phyloP scores from a whole-genome alignment of 2,888 invertebrate genomes.

The Macrophya alboannulata region DNA sequence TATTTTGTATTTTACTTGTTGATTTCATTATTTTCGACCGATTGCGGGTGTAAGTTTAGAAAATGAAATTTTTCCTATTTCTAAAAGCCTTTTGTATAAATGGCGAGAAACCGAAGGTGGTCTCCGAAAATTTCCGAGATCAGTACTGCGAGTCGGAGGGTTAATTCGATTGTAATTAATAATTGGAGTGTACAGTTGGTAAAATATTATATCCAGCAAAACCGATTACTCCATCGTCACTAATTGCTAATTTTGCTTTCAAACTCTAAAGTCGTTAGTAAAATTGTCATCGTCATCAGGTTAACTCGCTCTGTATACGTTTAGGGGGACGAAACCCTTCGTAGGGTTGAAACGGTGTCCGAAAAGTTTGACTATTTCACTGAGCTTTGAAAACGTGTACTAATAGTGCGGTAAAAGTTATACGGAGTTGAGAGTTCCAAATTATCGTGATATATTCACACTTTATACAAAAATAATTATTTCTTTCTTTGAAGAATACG shows the following conservation, averaged over 20 bases:
- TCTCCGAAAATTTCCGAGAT: not conserved
- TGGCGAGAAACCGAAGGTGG: not conserved
- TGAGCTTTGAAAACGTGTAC: not conserved
- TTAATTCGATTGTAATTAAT: constrained; percentile 4
- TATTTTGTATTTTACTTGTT: not conserved
- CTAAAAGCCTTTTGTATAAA: not conserved
- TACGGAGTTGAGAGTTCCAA: not conserved
- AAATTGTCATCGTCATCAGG: constrained; percentile 21
- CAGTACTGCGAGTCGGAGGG: not conserved
- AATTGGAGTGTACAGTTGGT: not conserved
- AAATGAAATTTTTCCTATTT: not conserved
- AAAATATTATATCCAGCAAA: constrained; percentile 2
- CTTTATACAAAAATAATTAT: not conserved
- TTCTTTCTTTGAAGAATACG: not conserved
- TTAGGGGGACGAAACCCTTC: not conserved
- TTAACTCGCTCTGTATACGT: not conserved
- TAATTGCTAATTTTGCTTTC: constrained; percentile 33
- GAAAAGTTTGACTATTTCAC: not conserved
- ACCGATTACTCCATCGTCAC: constrained; percentile 23
- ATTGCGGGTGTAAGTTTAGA: not conserved
- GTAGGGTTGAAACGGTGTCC: not conserved
- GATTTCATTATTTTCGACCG: not conserved
- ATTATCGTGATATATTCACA: not conserved
- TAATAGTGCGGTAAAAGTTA: constrained; percentile 7
- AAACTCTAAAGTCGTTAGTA: constrained; percentile 31